Conservation (phyloP, 2,113 vertebrate species). For the Oryctolagus cuniculus region DNA sequence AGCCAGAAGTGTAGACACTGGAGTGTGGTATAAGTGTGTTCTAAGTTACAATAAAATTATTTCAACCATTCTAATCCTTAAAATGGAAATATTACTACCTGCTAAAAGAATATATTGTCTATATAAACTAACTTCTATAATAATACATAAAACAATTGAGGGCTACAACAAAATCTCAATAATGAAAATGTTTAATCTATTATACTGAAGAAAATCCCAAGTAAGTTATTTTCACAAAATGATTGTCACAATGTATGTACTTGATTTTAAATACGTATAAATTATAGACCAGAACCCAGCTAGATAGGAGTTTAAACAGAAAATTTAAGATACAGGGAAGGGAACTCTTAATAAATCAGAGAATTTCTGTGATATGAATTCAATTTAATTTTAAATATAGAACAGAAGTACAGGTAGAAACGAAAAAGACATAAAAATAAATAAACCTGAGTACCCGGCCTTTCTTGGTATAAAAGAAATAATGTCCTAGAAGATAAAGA, state of each 20-base stretch:
- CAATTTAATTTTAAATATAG: slow-evolving; percentile 36
- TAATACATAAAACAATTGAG: slow-evolving; percentile 40
- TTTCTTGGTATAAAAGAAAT: slow-evolving; percentile 42
- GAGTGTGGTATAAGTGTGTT: not conserved
- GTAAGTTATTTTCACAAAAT: slow-evolving; percentile 37
- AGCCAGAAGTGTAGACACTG: not conserved
- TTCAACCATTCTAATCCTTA: slow-evolving; percentile 23
- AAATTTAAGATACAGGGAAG: not conserved
- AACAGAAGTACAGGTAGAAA: slow-evolving; percentile 39
- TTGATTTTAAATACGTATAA: slow-evolving; percentile 34
- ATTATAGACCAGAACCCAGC: not conserved
- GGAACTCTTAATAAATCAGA: slow-evolving; percentile 11
- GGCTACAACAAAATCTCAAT: not conserved
- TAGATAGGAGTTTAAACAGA: slow-evolving; percentile 18
- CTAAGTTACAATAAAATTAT: slow-evolving; percentile 46
- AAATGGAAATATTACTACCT: not conserved
- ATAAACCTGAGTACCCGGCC: slow-evolving; percentile 14
- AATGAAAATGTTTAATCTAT: not conserved
- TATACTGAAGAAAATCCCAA: slow-evolving; percentile 49
- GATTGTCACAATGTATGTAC: not conserved
- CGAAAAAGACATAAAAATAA: slow-evolving; percentile 34
- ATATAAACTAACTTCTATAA: not conserved
- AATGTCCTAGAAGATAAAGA: slow-evolving; percentile 18
- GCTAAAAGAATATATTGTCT: not conserved
- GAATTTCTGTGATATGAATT: not conserved